phyloP scores from a whole-genome alignment of 2,113 vertebrate species.

The Pachypanchax playfairii region DNA sequence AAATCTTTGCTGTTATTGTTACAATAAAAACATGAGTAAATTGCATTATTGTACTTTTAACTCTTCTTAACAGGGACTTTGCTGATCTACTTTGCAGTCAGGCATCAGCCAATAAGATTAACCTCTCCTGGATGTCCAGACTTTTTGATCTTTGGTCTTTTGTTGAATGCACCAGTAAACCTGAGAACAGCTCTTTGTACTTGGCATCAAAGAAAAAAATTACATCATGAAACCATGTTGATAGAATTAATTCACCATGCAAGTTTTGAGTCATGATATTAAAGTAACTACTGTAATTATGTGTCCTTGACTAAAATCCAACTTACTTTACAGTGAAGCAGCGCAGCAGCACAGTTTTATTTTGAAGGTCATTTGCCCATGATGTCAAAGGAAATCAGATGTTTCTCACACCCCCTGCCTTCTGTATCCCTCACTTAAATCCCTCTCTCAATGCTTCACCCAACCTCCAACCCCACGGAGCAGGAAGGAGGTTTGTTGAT shows the following conservation, averaged over 20 bases:
- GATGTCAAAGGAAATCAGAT: constrained; percentile 70
- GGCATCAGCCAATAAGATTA: too few relatives aligned
- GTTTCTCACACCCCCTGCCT: constrained; percentile 66
- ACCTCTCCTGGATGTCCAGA: too few relatives aligned
- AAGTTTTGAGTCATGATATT: constrained; percentile 2
- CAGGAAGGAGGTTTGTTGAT: constrained; percentile 73
- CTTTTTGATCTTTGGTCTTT: too few relatives aligned
- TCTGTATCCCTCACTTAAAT: constrained; percentile 54
- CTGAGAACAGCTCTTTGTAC: too few relatives aligned
- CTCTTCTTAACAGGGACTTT: too few relatives aligned
- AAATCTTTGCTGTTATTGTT: too few relatives aligned
- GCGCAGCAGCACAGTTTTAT: constrained; percentile 52
- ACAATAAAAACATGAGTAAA: background rate
- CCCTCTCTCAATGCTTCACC: constrained; percentile 54
- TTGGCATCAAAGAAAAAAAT: too few relatives aligned
- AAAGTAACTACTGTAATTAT: background rate
- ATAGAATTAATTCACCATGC: background rate
- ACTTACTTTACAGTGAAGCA: constrained; percentile 23
- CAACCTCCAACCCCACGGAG: constrained; percentile 67
- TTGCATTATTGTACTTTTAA: too few relatives aligned
- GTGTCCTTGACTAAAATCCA: constrained; percentile 14
- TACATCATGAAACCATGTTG: background rate
- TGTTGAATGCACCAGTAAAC: too few relatives aligned
- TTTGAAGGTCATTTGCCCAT: constrained; percentile 67
- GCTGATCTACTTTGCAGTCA: too few relatives aligned